Conservation (phyloP, 2,888 invertebrate species). For the Orthosia gothica region DNA sequence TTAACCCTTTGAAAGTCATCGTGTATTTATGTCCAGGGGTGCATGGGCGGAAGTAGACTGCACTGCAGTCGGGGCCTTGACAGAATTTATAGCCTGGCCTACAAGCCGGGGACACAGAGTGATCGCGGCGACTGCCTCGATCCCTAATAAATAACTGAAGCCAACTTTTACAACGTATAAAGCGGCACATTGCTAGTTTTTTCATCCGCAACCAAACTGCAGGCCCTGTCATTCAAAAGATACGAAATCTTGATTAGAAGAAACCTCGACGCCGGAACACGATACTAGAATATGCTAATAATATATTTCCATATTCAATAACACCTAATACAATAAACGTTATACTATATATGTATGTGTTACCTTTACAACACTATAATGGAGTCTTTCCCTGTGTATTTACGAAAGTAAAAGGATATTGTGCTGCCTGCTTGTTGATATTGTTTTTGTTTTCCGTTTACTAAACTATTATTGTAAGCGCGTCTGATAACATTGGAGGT, state of each 20-base stretch:
- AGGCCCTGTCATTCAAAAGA: conserved; percentile 68
- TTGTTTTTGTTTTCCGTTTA: conserved; percentile 55
- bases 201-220: conserved; percentile 58
- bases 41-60: conserved; percentile 80
- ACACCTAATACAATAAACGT: conserved; percentile 37
- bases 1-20: conserved; percentile 73
- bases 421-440: conserved; percentile 40
- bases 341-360: conserved; percentile 45
- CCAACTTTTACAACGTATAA: conserved; percentile 73
- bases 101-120: conserved; percentile 77
- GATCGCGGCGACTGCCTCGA: conserved; percentile 83
- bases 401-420: conserved; percentile 48
- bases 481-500: conserved; percentile 53
- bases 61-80: conserved; percentile 80
- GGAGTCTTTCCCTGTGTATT: conserved; percentile 45
- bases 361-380: conserved; percentile 52
- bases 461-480: conserved; percentile 61
- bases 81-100: conserved; percentile 82
- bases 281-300: conserved; percentile 27
- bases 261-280: conserved; percentile 34
- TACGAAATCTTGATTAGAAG: conserved; percentile 51
- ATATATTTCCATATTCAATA: conserved; percentile 47
- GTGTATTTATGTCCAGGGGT: conserved; percentile 79
- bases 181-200: conserved; percentile 73
- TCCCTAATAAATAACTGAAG: conserved; percentile 87